Base-by-base conservation (phyloP, 2,888 invertebrate species). In the Leucoma salicis region DNA sequence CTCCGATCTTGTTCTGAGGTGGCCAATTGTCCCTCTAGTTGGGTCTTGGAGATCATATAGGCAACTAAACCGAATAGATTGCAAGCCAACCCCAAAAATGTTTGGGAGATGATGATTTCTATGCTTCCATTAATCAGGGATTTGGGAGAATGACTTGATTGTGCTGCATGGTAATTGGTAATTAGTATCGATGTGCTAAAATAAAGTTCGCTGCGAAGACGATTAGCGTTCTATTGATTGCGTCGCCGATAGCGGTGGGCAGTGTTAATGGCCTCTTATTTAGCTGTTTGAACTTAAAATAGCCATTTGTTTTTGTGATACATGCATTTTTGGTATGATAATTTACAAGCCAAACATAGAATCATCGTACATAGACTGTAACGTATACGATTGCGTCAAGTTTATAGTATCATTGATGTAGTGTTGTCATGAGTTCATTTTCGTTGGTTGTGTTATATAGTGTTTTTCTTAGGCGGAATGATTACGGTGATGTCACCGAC, bases 141-240 rank as follows among this genome's bases (percentile, higher is more conserved):
- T 8, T 21, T 5, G 8, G 21, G 2, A 21, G 56, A 70, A 72
- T 73, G 63, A 70, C 63, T 74, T 66, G 66, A 71, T 73, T 61
- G 63, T 52, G 60, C 57, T 63, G 57, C 66, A 70, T 74, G 70
- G 71, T 81, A 78, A 81, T 85, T 81, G 78, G 73, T 78, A 63
- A 79, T 86, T 85, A 85, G 81, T 78, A 78, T 64, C 66, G 70
- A 81, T 64, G 78, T 82, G 84, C 82, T 84, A 82, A 86, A 83
- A 85, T 75, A 58, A 63, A 76, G 69, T 78, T 68, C 64, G 67
- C 72, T 57, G 70, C 57, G 57, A 65, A 64, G 64, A 76, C 78
- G 75, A 79, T 82, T 81, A 82, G 77, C 78, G 66, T 74, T 60
- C 63, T 68, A 75, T 77, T 74, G 78, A 81, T 78, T 76, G 75